Evolutionary conservation across 2,113 vertebrate genomes (phyloP).

Genomic region (Motacilla tschutschensis): DNA sequence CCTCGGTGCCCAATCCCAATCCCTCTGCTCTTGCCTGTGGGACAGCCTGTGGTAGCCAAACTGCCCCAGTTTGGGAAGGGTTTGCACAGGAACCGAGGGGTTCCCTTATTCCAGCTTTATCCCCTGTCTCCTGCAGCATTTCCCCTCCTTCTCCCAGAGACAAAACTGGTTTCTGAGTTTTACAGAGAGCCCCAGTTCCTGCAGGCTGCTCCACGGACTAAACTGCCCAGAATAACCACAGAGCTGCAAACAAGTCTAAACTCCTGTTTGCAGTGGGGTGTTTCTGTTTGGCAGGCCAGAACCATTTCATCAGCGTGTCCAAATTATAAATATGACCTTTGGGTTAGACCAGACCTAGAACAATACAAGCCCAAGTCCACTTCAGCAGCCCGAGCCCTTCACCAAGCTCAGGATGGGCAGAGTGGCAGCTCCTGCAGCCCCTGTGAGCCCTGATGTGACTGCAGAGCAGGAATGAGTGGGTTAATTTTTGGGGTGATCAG

Average conservation of each 20-base stretch:
- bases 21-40: not conserved
- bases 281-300: slow-evolving; percentile 13
- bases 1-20: fast-evolving
- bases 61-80: not conserved
- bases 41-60: not conserved
- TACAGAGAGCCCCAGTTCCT: not conserved
- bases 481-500: not conserved
- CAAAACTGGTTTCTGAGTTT: not conserved
- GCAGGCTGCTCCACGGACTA: not conserved
- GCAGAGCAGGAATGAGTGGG: not conserved
- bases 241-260: slow-evolving; percentile 34
- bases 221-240: not conserved
- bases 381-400: not conserved
- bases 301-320: not conserved
- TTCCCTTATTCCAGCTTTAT: not conserved
- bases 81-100: fast-evolving
- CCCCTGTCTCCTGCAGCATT: not conserved
- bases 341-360: slow-evolving; percentile 2
- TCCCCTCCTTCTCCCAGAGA: not conserved
- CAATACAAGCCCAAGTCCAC: not conserved
- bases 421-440: fast-evolving
- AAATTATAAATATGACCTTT: slow-evolving; percentile 27
- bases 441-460: not conserved
- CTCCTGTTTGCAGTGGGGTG: slow-evolving; percentile 32
- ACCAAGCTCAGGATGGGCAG: not conserved